Evolutionary conservation across 2,113 vertebrate species (phyloP), one percentile per base, ranked within the genome.

Genomic region (Tiliqua scincoides): DNA sequence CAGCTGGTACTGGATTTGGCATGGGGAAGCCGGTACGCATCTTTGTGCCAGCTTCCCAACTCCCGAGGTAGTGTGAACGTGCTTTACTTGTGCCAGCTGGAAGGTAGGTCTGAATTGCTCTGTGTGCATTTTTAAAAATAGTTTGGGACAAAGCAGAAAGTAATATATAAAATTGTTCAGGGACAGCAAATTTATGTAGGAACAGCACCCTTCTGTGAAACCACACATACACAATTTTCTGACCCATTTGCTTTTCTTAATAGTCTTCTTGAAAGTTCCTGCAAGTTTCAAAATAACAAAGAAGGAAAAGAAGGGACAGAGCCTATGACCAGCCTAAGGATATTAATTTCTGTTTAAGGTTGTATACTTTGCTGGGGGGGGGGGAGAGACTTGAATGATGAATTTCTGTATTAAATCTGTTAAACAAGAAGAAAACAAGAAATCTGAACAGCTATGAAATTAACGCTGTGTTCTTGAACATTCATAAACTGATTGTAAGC

Each of bases 301-400:
- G 62, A 10, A 65, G 15, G 27, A 62, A 54, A 21, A 3, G n/a
- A 9, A 35, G 12, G n/a, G 40, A 20, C 18, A 15, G 18, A 35
- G 43, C 71, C 35, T 30, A 23, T 37, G 61, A 63, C 32, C 37
- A 40, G 57, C 4, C 9, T 15, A 85, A 85, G 74, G 74, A 71
- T 37, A 8, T 85, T 79, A 75, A 20, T 63, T 76, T 87, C 74
- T 87, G 3, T n/a, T 82, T 89, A 79, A 83, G 74, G 72, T 63
- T 27, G 18, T 78, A 67, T 72, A n/a, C n/a, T n/a, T n/a, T n/a
- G n/a, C n/a, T n/a, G n/a, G n/a, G n/a, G n/a, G n/a, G n/a, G n/a
- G n/a, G n/a, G n/a, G n/a, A n/a, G n/a, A n/a, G n/a, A 72, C 68
- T 30, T 61, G n/a, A 43, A 63, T 71, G 37, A 86, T 74, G 71